Percentiles rank a stretch among this genome's conserved stretches.
Evolutionary conservation across 2,888 invertebrate genomes (phyloP).

Genomic region (Amphipoea lucens): DNA sequence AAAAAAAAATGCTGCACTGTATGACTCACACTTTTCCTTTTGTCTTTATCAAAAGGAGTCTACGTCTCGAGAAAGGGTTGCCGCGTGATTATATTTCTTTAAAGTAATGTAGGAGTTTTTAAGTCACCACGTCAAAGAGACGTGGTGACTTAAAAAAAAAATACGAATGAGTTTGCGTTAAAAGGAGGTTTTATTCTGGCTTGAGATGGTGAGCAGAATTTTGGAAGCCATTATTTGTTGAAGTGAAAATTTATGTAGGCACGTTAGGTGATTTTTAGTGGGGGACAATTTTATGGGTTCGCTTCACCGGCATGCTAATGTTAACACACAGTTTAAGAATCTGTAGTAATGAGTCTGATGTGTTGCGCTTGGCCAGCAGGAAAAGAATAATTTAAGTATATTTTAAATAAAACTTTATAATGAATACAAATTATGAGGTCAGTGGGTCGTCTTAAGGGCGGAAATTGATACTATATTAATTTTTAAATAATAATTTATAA

Average conservation of each 20-base stretch:
- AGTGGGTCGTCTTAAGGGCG: no score
- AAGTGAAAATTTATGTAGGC: background rate
- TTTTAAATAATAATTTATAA: no score
- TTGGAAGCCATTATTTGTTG: background rate
- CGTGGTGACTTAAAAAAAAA: background rate
- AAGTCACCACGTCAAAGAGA: no score
- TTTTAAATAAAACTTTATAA: no score
- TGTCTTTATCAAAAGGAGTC: slow-evolving; percentile 30
- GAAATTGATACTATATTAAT: no score
- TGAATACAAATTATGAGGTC: no score
- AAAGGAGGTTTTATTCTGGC: background rate
- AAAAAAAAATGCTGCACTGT: slow-evolving; percentile 30
- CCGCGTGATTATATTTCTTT: slow-evolving; percentile 16
- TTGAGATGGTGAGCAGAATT: background rate
- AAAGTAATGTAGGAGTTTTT: background rate
- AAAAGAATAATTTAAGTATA: no score
- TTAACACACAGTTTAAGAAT: background rate
- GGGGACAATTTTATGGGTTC: background rate
- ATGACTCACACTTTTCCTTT: slow-evolving; percentile 30
- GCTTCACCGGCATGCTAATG: background rate
- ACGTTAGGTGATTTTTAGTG: background rate
- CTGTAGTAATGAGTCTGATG: background rate
- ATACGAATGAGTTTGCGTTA: background rate
- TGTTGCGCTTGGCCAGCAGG: background rate
- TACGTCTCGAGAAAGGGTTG: slow-evolving; percentile 26